phyloP scores from a whole-genome alignment of 2,888 invertebrate genomes.

The Ommatoiulus sabulosus region DNA sequence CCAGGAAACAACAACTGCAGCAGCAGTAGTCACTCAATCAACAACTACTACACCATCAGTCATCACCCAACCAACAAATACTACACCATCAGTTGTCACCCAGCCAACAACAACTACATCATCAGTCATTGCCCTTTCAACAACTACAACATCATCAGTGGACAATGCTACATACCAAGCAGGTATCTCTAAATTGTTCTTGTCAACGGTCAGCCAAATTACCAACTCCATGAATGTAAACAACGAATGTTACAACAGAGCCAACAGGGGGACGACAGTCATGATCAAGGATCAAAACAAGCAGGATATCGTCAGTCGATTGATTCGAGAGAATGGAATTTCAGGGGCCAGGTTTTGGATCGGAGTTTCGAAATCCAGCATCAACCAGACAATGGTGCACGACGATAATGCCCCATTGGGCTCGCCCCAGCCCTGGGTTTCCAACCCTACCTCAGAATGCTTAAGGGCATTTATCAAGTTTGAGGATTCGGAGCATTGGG shows the following conservation, averaged over 20 bases:
- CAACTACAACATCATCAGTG: neutral
- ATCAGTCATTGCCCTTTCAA: neutral
- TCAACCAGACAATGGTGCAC: neutral
- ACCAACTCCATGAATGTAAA: neutral
- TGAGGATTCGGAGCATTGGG: neutral
- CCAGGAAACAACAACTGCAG: too few species aligned
- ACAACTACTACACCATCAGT: neutral
- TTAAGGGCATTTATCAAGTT: neutral
- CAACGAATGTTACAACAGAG: neutral
- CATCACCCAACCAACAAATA: too few species aligned
- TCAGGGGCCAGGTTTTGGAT: neutral
- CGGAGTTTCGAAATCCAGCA: neutral
- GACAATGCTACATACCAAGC: neutral
- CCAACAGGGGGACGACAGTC: neutral
- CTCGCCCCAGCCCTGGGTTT: neutral
- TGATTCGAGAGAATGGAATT: neutral
- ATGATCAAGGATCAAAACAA: neutral
- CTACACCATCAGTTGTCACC: too few species aligned
- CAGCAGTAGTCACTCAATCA: neutral
- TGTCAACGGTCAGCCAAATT: neutral
- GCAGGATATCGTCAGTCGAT: neutral
- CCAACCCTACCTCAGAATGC: neutral
- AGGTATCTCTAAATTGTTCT: neutral
- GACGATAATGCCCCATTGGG: neutral
- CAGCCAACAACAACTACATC: neutral